Percentiles rank a stretch among this genome's conserved stretches.
Conservation (phyloP, 2,113 vertebrate species). For the Aramus guarauna region DNA sequence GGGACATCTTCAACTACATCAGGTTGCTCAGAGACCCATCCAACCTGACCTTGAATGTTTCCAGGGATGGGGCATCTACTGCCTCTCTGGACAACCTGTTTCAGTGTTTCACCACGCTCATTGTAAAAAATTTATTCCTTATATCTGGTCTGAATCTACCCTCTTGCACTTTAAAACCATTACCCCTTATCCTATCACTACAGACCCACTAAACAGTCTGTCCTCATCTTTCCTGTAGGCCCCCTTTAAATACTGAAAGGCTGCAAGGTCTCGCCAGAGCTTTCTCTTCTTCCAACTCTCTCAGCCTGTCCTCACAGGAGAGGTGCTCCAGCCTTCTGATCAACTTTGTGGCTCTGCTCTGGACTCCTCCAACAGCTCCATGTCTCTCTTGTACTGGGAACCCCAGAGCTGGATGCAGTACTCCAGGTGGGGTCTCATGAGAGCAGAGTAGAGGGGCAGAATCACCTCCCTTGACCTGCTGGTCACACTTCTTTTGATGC, state of each 20-base stretch:
- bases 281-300: not conserved
- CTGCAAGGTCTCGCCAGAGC: not conserved
- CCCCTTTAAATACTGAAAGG: not conserved
- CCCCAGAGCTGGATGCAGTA: not conserved
- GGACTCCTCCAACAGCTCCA: fast-evolving
- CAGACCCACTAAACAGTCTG: not conserved
- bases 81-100: not conserved
- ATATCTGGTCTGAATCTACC: not conserved
- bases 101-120: too few relatives aligned
- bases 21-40: not conserved
- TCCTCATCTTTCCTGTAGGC: not conserved
- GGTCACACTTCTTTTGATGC: not conserved
- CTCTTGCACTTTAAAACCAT: not conserved
- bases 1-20: not conserved
- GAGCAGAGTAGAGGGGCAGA: fast-evolving
- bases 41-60: not conserved
- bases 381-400: not conserved
- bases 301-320: not conserved
- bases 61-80: not conserved
- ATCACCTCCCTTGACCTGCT: not conserved
- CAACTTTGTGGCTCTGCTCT: not conserved
- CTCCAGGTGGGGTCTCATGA: not conserved
- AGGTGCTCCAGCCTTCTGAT: not conserved
- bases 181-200: not conserved
- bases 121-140: not conserved